phyloP scores from a whole-genome alignment of 2,888 invertebrate species.

The Gortyna flavago region DNA sequence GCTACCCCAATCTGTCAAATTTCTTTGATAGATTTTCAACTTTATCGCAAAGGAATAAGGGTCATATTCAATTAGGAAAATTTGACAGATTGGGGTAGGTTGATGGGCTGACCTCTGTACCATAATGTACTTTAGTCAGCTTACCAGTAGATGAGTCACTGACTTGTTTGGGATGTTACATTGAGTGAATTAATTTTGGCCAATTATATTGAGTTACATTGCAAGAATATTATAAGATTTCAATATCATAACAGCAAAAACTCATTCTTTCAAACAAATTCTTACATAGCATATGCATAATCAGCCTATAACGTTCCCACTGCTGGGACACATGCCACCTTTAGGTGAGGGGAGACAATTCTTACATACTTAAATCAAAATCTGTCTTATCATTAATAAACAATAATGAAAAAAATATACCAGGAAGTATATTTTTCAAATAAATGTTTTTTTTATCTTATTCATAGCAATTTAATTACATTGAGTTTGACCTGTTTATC shows the following conservation, averaged over 20 bases:
- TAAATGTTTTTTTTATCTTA: background rate
- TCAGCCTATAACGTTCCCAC: background rate
- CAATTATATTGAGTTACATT: conserved; percentile 29
- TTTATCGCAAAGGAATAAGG: too few relatives aligned
- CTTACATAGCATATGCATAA: background rate
- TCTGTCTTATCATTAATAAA: background rate
- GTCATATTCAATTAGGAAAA: too few relatives aligned
- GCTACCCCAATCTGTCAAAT: too few relatives aligned
- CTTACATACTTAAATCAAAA: background rate
- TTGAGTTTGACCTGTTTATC: background rate
- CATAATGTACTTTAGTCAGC: conserved; percentile 1
- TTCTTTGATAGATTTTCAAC: too few relatives aligned
- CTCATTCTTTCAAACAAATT: background rate
- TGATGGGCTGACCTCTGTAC: too few relatives aligned
- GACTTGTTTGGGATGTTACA: conserved; percentile 31
- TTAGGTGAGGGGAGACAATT: background rate
- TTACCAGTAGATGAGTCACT: conserved; percentile 25
- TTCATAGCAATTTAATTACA: background rate
- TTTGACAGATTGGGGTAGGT: too few relatives aligned
- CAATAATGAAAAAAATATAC: background rate
- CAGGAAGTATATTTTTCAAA: background rate
- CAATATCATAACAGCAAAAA: conserved; percentile 1
- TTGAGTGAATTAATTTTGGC: conserved; percentile 38
- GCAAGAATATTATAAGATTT: background rate
- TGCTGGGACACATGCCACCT: background rate